Percentiles rank a stretch among this genome's conserved stretches.
Evolutionary conservation across 2,888 invertebrate species (phyloP).

Genomic region (Erpobdella octoculata): DNA sequence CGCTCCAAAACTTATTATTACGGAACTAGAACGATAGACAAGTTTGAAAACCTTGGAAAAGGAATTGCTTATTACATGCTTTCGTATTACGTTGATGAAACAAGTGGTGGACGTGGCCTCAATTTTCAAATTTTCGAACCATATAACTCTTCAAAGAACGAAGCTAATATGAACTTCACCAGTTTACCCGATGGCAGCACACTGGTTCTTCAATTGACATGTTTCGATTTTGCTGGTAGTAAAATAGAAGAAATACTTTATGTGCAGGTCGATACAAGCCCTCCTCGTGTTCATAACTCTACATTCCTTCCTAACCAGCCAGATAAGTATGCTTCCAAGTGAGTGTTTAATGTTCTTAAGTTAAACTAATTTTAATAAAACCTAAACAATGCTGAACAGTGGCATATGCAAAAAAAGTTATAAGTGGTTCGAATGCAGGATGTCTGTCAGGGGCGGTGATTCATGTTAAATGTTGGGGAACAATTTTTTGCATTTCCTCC

Average conservation of each 20-base stretch:
- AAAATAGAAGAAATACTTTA: neutral
- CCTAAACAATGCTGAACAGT: no score
- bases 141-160: neutral
- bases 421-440: no score
- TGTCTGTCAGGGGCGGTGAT: no score
- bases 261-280: neutral
- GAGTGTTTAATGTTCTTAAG: neutral
- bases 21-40: neutral
- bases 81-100: slow-evolving; percentile 6
- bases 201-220: neutral
- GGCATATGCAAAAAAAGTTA: no score
- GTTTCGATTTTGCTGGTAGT: neutral
- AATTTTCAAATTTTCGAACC: neutral
- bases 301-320: neutral
- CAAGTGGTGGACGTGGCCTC: neutral
- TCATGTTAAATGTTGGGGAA: no score
- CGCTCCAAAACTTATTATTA: neutral
- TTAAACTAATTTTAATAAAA: neutral
- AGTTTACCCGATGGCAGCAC: neutral
- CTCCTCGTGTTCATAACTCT: neutral
- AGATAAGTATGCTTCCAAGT: neutral
- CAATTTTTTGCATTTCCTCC: no score
- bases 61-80: slow-evolving; percentile 15
- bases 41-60: neutral
- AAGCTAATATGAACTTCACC: neutral